phyloP scores from a whole-genome alignment of 2,113 vertebrate species.

The Galemys pyrenaicus region DNA sequence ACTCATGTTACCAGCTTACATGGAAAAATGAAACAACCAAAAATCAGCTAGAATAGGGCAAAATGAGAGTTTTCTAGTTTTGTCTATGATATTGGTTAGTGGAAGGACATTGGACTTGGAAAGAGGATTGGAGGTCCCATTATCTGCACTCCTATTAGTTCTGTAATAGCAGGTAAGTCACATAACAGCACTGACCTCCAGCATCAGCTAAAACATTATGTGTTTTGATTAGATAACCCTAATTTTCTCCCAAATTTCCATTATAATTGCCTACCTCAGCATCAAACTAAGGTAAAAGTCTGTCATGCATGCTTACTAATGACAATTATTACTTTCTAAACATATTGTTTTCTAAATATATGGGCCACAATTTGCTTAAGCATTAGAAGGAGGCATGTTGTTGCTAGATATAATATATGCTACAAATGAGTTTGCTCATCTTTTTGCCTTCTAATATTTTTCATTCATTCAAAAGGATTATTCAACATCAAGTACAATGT shows the following conservation, averaged over 20 bases:
- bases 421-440: neutral
- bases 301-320: neutral
- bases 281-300: neutral
- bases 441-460: neutral
- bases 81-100: neutral
- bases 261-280: neutral
- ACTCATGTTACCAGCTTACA: neutral
- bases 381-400: neutral
- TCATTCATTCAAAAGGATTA: slow-evolving; percentile 15
- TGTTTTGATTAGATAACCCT: neutral
- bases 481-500: neutral
- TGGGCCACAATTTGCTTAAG: neutral
- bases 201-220: neutral
- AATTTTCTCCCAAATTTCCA: neutral
- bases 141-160: neutral
- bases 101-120: neutral
- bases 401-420: neutral
- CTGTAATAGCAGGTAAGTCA: neutral
- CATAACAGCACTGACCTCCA: neutral
- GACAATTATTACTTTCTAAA: neutral
- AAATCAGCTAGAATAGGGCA: neutral
- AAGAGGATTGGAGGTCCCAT: neutral
- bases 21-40: neutral
- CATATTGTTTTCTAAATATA: neutral
- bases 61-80: neutral